Base-by-base conservation (phyloP, 2,113 vertebrate genomes). In the Sus scrofa region DNA sequence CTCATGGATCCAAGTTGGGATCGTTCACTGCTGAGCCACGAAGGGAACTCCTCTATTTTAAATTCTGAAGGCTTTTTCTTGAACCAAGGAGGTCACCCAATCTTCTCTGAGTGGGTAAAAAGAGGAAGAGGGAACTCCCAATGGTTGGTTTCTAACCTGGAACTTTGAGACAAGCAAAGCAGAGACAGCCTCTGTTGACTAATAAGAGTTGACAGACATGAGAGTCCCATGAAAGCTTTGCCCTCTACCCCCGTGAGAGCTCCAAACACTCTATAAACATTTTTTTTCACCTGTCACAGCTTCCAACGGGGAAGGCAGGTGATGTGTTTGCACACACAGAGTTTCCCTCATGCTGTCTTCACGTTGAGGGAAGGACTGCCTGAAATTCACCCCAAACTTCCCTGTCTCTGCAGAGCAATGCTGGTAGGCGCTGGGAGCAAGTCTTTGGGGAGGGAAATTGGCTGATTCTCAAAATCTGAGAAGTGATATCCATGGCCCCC, bases 221-320 rank as follows among this genome's bases (percentile, higher is more conserved):
- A 89, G 37, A 65, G 13, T 54, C 11, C 5, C 26, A 70, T 87
- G 44, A 81, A 78, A 82, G 70, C 79, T 78, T 81, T 73, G 56
- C n/a, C 89, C 94, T 81, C 20, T 74, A 74, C 39, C 34, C 58
- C 34, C 52, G 6, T 0, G 16, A 95, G 79, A 74, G 19, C 39
- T 82, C 71, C 58, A 27, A 92, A 92, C 26, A 73, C 84, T 84
- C 65, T 81, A 82, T 22, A 71, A 85, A 87, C 84, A 85, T 44
- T 81, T 91, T 88, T 87, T 75, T 52, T 22, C 78, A 89, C 39
- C 65, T 54, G 68, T 89, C 93, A 93, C 75, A 87, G 39, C 87
- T 96, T 75, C 92, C 87, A 65, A 14, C 39, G 63, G 54, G 65
- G 79, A 96, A 91, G 73, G 67, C 50, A 90, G 71, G 90, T 86